Evolutionary conservation across 2,888 invertebrate genomes (phyloP).

Genomic region (Hydrotaea cyrtoneurina): DNA sequence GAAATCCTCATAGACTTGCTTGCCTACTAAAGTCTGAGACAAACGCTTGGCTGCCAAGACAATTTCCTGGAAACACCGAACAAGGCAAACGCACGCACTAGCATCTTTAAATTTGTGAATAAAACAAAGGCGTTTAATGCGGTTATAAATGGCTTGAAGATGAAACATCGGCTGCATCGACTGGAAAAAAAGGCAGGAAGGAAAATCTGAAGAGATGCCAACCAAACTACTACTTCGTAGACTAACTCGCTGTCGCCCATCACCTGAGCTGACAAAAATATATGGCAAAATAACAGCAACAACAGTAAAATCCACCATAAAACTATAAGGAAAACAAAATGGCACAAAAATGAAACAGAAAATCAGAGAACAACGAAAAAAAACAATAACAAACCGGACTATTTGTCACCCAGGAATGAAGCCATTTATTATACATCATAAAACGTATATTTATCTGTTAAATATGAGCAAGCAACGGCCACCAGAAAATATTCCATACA

Average conservation of each 20-base stretch:
- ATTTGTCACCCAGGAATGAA: slow-evolving; percentile 66
- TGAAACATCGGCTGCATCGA: not conserved
- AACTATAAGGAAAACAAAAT: slow-evolving; percentile 10
- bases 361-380: not conserved
- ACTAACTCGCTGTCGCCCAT: not conserved
- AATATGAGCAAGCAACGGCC: slow-evolving; percentile 30
- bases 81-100: no score
- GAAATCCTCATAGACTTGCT: slow-evolving; percentile 12
- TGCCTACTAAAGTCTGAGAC: not conserved
- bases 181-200: not conserved
- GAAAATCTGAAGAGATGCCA: not conserved
- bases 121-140: not conserved
- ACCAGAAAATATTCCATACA: not conserved
- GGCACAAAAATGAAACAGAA: not conserved
- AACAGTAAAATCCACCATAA: not conserved
- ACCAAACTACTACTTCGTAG: not conserved
- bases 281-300: slow-evolving; percentile 7
- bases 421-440: slow-evolving; percentile 65
- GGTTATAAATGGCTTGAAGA: slow-evolving; percentile 8
- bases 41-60: not conserved
- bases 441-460: slow-evolving; percentile 60
- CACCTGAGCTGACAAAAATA: slow-evolving; percentile 13
- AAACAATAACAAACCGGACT: slow-evolving; percentile 65
- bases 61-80: not conserved
- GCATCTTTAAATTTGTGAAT: not conserved